Evolutionary conservation across 1,140 invertebrate species (phyloP).

Genomic region (Palaemon carinicauda): DNA sequence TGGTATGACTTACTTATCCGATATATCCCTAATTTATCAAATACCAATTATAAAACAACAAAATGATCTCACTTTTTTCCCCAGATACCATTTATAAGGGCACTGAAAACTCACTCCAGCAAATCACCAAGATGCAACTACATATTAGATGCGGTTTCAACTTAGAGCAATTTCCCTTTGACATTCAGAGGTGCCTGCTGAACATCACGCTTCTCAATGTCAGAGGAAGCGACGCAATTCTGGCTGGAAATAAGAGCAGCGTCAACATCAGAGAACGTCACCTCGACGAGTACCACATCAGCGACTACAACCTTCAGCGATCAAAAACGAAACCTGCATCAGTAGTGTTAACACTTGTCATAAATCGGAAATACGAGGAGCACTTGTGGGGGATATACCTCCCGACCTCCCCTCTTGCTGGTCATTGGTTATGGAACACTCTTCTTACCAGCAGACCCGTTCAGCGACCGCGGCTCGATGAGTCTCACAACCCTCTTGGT

Average conservation of each 20-base stretch:
- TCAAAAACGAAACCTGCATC: neutral
- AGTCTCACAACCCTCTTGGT: constrained; percentile 21
- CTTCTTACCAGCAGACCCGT: constrained; percentile 24
- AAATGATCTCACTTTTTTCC: neutral
- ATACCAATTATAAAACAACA: too few species aligned
- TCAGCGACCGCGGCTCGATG: constrained; percentile 35
- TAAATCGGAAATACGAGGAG: neutral
- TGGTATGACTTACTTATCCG: too few species aligned
- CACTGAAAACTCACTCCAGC: neutral
- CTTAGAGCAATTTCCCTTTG: constrained; percentile 15
- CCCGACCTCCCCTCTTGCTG: constrained; percentile 8
- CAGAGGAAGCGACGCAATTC: neutral
- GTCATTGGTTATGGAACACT: constrained; percentile 30
- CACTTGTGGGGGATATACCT: constrained; percentile 24
- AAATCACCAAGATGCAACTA: constrained; percentile 4
- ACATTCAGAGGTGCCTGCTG: constrained; percentile 13
- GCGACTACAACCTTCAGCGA: neutral
- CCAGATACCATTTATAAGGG: constrained; percentile 18
- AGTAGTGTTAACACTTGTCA: neutral
- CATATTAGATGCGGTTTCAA: constrained; percentile 21
- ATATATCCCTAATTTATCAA: too few species aligned
- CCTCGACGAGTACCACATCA: neutral
- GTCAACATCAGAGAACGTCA: neutral
- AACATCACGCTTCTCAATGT: constrained; percentile 18
- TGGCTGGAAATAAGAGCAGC: neutral